Percentiles rank a stretch among this genome's conserved stretches.
These are phyloP conservation scores for Saturnia japonica DNA, from an alignment of 2,888 invertebrate genomes.

Conservation along the genomic window DNA sequence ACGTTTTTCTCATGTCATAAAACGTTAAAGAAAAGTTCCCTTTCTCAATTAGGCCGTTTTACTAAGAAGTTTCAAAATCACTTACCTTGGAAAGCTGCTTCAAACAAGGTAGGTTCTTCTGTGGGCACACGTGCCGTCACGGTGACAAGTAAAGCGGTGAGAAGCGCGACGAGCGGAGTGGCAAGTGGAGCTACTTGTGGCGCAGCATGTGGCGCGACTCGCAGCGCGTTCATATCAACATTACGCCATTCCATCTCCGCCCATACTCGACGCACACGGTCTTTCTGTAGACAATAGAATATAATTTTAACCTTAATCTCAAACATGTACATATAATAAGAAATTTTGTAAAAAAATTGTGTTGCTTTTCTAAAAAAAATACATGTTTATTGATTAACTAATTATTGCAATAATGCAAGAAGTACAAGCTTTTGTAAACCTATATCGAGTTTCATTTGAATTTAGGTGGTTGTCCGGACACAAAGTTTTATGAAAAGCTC, in stretches of 20 bases:
- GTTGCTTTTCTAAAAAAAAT: no score
- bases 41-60: not conserved
- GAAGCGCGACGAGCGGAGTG: slow-evolving; percentile 58
- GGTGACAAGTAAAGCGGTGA: slow-evolving; percentile 48
- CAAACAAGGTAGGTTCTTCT: slow-evolving; percentile 67
- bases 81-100: slow-evolving; percentile 84
- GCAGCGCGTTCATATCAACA: slow-evolving; percentile 65
- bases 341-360: no score
- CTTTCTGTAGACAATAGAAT: slow-evolving; percentile 37
- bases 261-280: slow-evolving; percentile 53
- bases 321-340: no score
- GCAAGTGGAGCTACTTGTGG: slow-evolving; percentile 59
- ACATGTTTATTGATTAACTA: no score
- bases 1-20: not conserved
- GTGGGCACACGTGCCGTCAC: slow-evolving; percentile 61
- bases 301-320: no score
- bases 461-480: no score
- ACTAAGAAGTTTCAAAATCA: not conserved
- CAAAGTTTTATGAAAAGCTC: no score
- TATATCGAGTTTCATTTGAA: no score
- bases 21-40: no score
- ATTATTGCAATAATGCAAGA: no score
- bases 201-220: slow-evolving; percentile 51
- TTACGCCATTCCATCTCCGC: slow-evolving; percentile 75
- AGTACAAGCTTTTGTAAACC: no score